Conservation (phyloP, 2,797 vertebrate species). For the Typhlichthys eigenmanni region DNA sequence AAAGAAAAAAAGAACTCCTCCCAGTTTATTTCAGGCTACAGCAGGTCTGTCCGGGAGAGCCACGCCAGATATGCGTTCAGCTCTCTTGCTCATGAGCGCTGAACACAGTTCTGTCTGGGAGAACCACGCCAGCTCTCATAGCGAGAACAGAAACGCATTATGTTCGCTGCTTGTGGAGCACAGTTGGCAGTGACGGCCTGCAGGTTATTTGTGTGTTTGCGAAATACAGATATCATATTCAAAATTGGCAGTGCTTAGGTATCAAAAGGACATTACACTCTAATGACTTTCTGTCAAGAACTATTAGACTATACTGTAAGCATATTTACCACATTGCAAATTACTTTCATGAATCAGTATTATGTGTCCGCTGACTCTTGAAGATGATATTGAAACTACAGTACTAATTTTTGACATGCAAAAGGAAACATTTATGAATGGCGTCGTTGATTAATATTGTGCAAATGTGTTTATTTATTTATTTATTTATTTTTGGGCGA, state of each 20-base stretch:
- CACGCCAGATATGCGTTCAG: slow-evolving; percentile 20
- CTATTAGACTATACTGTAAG: no score
- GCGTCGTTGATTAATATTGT: not conserved
- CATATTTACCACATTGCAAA: not conserved
- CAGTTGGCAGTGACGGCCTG: slow-evolving; percentile 46
- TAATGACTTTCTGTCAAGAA: not conserved
- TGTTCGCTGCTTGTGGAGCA: slow-evolving; percentile 52
- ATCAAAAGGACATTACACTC: slow-evolving; percentile 34
- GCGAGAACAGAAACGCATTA: slow-evolving; percentile 57
- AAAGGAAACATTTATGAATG: not conserved
- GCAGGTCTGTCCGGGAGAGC: slow-evolving; percentile 37
- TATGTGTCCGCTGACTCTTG: not conserved
- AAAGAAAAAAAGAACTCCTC: slow-evolving; percentile 32
- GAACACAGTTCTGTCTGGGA: slow-evolving; percentile 28
- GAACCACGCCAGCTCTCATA: slow-evolving; percentile 49
- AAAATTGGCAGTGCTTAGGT: slow-evolving; percentile 26
- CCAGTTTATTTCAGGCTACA: slow-evolving; percentile 29
- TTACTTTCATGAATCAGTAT: not conserved
- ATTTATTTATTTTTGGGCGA: not conserved
- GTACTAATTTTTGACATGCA: not conserved
- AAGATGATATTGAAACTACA: not conserved
- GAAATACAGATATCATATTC: slow-evolving; percentile 36
- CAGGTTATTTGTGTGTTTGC: slow-evolving; percentile 8
- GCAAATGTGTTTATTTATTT: not conserved
- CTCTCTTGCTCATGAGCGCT: no score